A percentile compares a stretch with the other conserved stretches of the same genome.
These are phyloP conservation scores for Delichon dasypus DNA, from an alignment of 2,797 vertebrate genomes.

Conservation along the genomic window DNA sequence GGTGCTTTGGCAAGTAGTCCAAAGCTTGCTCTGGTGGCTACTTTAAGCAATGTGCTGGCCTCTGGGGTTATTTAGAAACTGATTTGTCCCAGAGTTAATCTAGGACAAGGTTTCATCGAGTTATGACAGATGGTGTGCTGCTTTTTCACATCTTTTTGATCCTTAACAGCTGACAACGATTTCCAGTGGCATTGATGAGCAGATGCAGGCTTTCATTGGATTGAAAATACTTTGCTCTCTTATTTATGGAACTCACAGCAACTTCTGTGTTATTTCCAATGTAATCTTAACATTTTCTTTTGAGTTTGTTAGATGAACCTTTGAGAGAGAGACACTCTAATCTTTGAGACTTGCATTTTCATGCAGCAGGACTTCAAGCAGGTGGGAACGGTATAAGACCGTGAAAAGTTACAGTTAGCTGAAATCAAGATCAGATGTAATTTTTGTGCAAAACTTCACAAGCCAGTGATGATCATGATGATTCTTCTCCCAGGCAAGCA, in stretches of 20 bases:
- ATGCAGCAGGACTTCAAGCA: not conserved
- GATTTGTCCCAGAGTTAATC: not conserved
- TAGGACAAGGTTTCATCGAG: not conserved
- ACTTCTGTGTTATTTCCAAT: not conserved
- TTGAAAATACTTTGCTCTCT: not conserved
- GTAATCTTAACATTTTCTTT: not conserved
- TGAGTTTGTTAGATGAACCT: not conserved
- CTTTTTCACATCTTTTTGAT: not conserved
- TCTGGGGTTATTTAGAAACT: not conserved
- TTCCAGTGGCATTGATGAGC: not conserved
- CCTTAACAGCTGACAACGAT: not conserved
- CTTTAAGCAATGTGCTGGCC: not conserved
- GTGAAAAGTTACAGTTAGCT: not conserved
- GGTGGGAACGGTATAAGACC: not conserved
- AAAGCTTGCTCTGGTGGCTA: not conserved
- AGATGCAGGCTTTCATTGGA: not conserved
- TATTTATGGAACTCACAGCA: not conserved
- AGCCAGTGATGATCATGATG: too few relatives aligned
- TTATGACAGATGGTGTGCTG: not conserved
- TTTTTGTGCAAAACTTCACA: not conserved
- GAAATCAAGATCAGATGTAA: not conserved
- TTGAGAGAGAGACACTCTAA: not conserved
- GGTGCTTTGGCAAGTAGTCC: not conserved
- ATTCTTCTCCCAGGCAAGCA: not conserved
- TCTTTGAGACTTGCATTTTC: not conserved